A percentile compares a stretch with the other conserved stretches of the same genome.
phyloP scores from a whole-genome alignment of 2,113 vertebrate genomes.

The Oreochromis tanganicae region DNA sequence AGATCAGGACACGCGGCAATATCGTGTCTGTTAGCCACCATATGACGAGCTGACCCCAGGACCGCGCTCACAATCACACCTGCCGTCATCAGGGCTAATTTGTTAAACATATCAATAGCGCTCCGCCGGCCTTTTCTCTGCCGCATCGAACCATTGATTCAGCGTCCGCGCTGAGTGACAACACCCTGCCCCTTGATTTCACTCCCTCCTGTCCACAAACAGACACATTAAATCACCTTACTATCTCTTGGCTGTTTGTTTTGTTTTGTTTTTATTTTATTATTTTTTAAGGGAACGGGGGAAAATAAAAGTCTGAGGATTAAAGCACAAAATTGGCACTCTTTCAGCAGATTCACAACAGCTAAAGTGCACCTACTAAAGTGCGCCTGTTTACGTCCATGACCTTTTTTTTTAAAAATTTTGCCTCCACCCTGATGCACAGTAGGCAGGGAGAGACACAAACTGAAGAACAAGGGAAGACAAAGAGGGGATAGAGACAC shows the following conservation, averaged over 20 bases:
- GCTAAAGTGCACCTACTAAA: constrained; percentile 10
- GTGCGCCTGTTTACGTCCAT: neutral
- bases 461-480: constrained; percentile 34
- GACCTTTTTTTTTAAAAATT: neutral
- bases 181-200: neutral
- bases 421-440: constrained; percentile 25
- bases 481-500: constrained; percentile 46
- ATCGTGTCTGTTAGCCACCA: constrained; percentile 78
- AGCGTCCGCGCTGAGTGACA: constrained; percentile 46
- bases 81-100: constrained; percentile 77
- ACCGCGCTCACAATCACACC: constrained; percentile 67
- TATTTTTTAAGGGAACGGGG: neutral
- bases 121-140: constrained; percentile 50
- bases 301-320: neutral
- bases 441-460: constrained; percentile 28
- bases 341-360: neutral
- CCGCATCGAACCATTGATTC: constrained; percentile 54
- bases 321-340: neutral
- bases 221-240: neutral
- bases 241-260: neutral
- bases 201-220: neutral
- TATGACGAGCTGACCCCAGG: constrained; percentile 74
- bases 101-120: constrained; percentile 80
- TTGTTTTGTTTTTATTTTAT: neutral
- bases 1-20: constrained; percentile 76